Conservation (phyloP, 2,888 invertebrate genomes). For the Pristionchus japonicus region DNA sequence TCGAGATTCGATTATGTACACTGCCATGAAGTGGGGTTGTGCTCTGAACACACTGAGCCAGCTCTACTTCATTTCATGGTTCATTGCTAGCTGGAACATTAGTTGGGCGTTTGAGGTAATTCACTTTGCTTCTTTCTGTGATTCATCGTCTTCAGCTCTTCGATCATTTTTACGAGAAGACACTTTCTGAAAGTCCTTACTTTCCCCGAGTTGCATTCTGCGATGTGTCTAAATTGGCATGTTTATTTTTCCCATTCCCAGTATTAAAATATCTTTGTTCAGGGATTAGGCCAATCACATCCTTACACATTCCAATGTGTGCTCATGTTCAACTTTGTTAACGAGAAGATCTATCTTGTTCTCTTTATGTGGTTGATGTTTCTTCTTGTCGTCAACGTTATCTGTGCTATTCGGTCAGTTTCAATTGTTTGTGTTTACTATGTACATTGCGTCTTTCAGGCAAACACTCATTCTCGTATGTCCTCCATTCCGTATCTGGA, state of each 20-base stretch:
- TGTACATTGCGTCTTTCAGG: background rate
- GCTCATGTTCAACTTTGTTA: constrained; percentile 8
- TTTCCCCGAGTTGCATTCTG: constrained; percentile 26
- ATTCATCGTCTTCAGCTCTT: background rate
- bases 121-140: background rate
- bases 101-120: background rate
- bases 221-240: background rate
- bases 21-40: background rate
- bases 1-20: background rate
- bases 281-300: background rate
- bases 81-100: background rate
- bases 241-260: background rate
- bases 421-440: background rate
- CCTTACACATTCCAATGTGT: constrained; percentile 5
- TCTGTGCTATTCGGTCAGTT: background rate
- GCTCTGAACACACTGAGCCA: background rate
- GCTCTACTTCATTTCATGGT: background rate
- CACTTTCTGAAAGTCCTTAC: background rate
- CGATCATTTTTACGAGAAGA: background rate
- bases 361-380: background rate
- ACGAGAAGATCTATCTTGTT: background rate
- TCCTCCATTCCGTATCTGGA: background rate
- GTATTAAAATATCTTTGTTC: background rate
- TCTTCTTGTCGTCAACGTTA: background rate
- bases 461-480: background rate